Evolutionary conservation across 2,888 invertebrate genomes (phyloP).

Genomic region (Sesia apiformis): DNA sequence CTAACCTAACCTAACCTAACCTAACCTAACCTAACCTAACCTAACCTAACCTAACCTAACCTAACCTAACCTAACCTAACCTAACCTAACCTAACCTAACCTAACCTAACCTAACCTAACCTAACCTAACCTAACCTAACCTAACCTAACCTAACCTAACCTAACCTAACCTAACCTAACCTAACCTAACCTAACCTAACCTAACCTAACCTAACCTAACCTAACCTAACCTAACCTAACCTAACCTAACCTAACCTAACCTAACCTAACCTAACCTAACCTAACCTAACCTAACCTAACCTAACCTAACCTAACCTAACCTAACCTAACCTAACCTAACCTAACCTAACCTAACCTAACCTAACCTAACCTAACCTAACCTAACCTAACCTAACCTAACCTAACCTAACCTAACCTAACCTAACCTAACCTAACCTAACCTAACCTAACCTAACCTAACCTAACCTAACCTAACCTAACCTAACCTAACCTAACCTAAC

Average conservation of each 20-base stretch:
- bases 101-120: not conserved
- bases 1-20: not conserved
- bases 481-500: conserved; percentile 4
- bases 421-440: conserved; percentile 2
- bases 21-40: not conserved
- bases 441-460: conserved; percentile 7
- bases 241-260: not conserved
- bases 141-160: not conserved
- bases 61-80: not conserved
- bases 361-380: not conserved
- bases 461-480: conserved; percentile 5
- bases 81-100: not conserved
- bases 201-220: not conserved
- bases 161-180: not conserved
- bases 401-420: not conserved
- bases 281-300: not conserved
- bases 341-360: not conserved
- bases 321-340: not conserved
- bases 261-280: not conserved
- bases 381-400: conserved; percentile 1
- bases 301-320: not conserved
- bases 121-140: not conserved
- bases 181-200: not conserved
- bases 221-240: not conserved
- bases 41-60: not conserved